Conservation (phyloP, 2,888 invertebrate species). For the Hirtodrosophila alboralis region DNA sequence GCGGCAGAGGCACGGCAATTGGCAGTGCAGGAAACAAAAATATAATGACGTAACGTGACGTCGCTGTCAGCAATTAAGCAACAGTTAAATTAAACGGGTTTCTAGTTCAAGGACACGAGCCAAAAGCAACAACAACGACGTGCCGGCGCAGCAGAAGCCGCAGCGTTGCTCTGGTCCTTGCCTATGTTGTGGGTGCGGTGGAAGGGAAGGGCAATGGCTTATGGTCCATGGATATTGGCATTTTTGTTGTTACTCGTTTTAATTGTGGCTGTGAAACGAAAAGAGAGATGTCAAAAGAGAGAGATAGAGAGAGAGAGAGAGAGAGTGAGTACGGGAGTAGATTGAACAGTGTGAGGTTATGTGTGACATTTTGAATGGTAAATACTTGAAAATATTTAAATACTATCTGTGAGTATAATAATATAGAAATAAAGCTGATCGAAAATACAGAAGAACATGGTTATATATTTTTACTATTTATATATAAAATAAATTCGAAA, state of each 20-base stretch:
- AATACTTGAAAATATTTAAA: neutral
- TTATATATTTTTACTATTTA: no score
- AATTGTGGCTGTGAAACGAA: slow-evolving; percentile 53
- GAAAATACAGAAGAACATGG: no score
- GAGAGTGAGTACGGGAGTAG: neutral
- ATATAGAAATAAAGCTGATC: no score
- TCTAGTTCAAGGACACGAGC: slow-evolving; percentile 82
- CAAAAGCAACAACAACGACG: slow-evolving; percentile 41
- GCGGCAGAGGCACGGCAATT: slow-evolving; percentile 25
- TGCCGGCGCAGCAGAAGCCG: slow-evolving; percentile 40
- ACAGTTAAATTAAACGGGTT: slow-evolving; percentile 84
- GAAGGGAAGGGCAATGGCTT: slow-evolving; percentile 16
- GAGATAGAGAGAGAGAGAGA: neutral
- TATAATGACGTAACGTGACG: slow-evolving; percentile 73
- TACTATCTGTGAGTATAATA: no score
- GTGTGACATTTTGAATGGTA: neutral
- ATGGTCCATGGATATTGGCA: slow-evolving; percentile 25
- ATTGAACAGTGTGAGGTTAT: neutral
- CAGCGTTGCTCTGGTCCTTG: slow-evolving; percentile 19
- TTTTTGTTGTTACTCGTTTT: slow-evolving; percentile 43
- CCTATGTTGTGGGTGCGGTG: slow-evolving; percentile 31
- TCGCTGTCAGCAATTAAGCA: slow-evolving; percentile 81
- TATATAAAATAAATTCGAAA: no score
- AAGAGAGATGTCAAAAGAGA: slow-evolving; percentile 1
- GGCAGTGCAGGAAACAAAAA: slow-evolving; percentile 43